phyloP scores from a whole-genome alignment of 2,113 vertebrate species.

The Burhinus oedicnemus region DNA sequence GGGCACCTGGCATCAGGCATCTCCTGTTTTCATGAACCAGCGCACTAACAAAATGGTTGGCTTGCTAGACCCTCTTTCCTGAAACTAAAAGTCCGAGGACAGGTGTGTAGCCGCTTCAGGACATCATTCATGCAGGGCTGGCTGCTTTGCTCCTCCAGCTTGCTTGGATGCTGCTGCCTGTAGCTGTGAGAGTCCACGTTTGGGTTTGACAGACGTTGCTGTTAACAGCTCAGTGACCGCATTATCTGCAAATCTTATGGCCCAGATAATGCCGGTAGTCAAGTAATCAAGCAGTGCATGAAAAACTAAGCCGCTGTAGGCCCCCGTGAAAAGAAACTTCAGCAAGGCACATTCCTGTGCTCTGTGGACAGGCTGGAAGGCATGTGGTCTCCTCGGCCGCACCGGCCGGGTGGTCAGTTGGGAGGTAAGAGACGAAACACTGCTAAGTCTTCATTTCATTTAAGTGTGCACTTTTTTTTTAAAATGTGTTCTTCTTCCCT shows the following conservation, averaged over 20 bases:
- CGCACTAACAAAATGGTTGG: neutral
- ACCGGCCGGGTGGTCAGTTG: neutral
- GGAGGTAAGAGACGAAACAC: neutral
- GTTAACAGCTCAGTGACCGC: neutral
- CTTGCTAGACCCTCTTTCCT: neutral
- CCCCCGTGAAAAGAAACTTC: neutral
- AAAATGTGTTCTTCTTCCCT: neutral
- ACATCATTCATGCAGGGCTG: neutral
- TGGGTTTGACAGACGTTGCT: neutral
- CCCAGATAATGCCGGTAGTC: neutral
- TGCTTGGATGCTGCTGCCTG: neutral
- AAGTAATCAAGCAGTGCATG: neutral
- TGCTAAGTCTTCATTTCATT: neutral
- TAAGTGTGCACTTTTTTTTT: neutral
- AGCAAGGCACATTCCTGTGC: conserved; percentile 7
- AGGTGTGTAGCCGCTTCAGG: neutral
- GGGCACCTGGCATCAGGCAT: neutral
- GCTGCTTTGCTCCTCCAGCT: neutral
- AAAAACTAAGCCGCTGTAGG: conserved; percentile 1
- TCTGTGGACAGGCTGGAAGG: neutral
- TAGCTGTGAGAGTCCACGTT: neutral
- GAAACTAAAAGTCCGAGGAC: neutral
- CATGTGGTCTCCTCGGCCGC: rapidly evolving
- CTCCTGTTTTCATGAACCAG: conserved; percentile 5
- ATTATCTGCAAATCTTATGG: neutral